Evolutionary conservation across 1,140 invertebrate species (phyloP).

Genomic region (Aphidius gifuensis): DNA sequence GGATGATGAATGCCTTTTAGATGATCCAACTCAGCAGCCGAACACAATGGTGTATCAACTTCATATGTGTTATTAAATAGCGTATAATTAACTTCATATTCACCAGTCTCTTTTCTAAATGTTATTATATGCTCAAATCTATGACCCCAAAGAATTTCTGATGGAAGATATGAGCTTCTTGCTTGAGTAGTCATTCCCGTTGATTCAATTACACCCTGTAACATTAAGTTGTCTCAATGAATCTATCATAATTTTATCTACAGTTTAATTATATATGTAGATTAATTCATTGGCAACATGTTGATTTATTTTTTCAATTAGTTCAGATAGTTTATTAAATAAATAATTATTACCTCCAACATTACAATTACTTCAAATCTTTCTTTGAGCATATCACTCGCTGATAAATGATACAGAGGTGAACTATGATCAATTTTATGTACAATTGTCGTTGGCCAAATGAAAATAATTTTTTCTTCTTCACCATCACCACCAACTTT

Average conservation of each 20-base stretch:
- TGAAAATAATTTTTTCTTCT: constrained; percentile 82
- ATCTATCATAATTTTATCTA: constrained; percentile 5
- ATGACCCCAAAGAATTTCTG: constrained; percentile 93
- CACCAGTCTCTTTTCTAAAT: constrained; percentile 87
- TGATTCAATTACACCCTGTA: constrained; percentile 67
- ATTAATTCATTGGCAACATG: too few species aligned
- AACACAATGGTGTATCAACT: constrained; percentile 88
- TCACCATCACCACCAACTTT: constrained; percentile 81
- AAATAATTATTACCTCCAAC: constrained; percentile 75
- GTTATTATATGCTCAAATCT: constrained; percentile 84
- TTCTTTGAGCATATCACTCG: constrained; percentile 82
- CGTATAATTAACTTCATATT: constrained; percentile 92
- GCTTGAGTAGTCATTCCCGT: constrained; percentile 87
- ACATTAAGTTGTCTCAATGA: neutral
- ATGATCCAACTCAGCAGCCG: constrained; percentile 44
- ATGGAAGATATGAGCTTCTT: constrained; percentile 86
- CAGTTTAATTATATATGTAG: neutral
- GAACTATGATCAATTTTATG: constrained; percentile 78
- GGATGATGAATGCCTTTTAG: constrained; percentile 36
- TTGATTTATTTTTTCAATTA: too few species aligned
- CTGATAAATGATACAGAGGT: constrained; percentile 84
- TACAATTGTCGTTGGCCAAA: constrained; percentile 90
- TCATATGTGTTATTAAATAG: constrained; percentile 90
- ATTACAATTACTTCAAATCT: constrained; percentile 95
- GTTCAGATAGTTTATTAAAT: too few species aligned